Evolutionary conservation across 2,113 vertebrate genomes (phyloP).

Genomic region (Phycodurus eques): DNA sequence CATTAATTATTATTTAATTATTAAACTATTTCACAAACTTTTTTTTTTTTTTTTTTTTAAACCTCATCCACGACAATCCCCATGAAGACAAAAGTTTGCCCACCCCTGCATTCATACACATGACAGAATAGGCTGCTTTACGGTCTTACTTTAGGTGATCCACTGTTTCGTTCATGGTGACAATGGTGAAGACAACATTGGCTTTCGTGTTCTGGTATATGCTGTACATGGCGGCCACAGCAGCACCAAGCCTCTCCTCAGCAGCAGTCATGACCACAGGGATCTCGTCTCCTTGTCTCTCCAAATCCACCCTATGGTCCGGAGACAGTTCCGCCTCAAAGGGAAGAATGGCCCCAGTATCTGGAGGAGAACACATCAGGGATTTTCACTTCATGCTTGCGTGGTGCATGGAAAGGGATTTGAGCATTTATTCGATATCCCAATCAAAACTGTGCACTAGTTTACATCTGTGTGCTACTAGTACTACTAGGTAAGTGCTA

Average conservation of each 20-base stretch:
- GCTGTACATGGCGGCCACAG: constrained; percentile 90
- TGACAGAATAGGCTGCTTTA: not conserved
- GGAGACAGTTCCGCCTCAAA: constrained; percentile 84
- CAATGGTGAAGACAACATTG: constrained; percentile 88
- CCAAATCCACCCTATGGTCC: constrained; percentile 48
- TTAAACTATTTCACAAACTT: no score
- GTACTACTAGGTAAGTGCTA: not conserved
- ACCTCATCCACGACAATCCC: no score
- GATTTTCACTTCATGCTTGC: not conserved
- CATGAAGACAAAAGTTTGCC: not conserved
- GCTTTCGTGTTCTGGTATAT: constrained; percentile 84
- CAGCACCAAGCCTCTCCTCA: constrained; percentile 87
- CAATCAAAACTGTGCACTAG: not conserved
- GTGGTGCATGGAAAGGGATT: not conserved
- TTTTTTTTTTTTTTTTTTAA: no score
- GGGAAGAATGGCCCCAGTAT: constrained; percentile 79
- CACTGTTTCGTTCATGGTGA: constrained; percentile 86
- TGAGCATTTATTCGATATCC: not conserved
- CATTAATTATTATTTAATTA: no score
- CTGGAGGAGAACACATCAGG: constrained; percentile 55
- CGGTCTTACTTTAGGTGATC: constrained; percentile 84
- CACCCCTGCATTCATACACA: not conserved
- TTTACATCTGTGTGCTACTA: not conserved
- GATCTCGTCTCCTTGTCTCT: constrained; percentile 77
- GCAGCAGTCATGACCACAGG: constrained; percentile 87